Evolutionary conservation across 2,797 vertebrate genomes (phyloP).

Genomic region (Heterohyrax brucei): DNA sequence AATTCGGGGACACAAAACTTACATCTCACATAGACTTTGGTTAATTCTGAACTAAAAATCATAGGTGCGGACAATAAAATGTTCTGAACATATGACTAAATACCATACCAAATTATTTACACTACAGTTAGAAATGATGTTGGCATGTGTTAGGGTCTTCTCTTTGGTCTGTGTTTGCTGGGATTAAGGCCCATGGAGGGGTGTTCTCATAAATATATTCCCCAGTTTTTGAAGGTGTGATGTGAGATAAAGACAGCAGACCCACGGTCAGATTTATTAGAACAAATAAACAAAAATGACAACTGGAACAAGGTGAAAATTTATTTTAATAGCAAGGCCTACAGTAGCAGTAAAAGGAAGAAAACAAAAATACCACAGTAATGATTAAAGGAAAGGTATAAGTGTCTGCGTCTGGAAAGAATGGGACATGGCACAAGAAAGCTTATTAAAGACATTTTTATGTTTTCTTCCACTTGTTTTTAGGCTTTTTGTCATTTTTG

Average conservation of each 20-base stretch:
- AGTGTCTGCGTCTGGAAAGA: not conserved
- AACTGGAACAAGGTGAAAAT: not conserved
- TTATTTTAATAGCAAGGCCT: not conserved
- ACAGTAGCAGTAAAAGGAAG: not conserved
- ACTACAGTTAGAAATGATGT: slow-evolving; percentile 9
- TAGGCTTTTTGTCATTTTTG: slow-evolving; percentile 52
- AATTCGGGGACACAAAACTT: not conserved
- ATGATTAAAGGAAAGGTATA: not conserved
- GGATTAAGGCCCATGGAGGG: not conserved
- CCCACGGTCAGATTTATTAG: not conserved
- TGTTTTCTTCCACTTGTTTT: slow-evolving; percentile 46
- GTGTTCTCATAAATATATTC: not conserved
- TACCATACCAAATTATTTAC: not conserved
- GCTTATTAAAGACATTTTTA: slow-evolving; percentile 21
- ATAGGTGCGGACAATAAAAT: not conserved
- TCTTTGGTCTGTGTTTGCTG: not conserved
- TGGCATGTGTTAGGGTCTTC: not conserved
- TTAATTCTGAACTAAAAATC: not conserved
- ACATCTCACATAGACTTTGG: not conserved
- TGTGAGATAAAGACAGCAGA: not conserved
- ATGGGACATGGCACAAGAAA: not conserved
- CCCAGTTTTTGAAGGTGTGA: not conserved
- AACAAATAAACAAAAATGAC: not conserved
- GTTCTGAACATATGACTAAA: not conserved
- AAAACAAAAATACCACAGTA: not conserved